phyloP scores from a whole-genome alignment of 53 echinoderm and acorn worm species.

The Echinarachnius parma region DNA sequence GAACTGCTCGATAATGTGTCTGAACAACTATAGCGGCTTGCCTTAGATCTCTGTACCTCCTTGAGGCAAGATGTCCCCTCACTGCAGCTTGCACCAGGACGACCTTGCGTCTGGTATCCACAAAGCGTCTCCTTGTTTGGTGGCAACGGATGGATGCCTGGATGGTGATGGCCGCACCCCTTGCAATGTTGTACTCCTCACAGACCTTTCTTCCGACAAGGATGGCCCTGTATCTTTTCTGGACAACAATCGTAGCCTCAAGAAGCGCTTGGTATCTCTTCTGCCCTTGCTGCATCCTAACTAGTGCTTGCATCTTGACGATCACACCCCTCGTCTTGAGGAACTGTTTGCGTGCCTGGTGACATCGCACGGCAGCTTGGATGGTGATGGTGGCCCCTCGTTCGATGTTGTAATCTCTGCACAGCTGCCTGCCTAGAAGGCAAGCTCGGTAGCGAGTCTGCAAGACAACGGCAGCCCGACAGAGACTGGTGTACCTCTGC shows the following conservation, averaged over 20 bases:
- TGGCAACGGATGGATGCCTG: conserved; percentile 59
- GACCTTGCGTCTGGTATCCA: conserved; percentile 19
- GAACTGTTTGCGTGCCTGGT: conserved; percentile 2
- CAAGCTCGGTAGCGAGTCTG: conserved; percentile 55
- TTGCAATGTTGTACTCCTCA: not conserved
- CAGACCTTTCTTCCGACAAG: not conserved
- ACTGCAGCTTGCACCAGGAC: conserved; percentile 48
- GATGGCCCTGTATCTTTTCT: conserved; percentile 57
- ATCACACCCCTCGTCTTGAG: not conserved
- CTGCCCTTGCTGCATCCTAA: conserved; percentile 45
- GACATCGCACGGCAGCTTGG: conserved; percentile 19
- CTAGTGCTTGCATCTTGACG: conserved; percentile 39
- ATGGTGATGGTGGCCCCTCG: conserved; percentile 39
- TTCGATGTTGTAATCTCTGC: conserved; percentile 35
- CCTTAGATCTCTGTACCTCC: conserved; percentile 14
- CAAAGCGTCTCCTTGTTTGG: conserved; percentile 21
- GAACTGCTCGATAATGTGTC: conserved; percentile 53
- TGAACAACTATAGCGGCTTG: conserved; percentile 62
- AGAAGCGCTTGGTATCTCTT: conserved; percentile 21
- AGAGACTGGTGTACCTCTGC: conserved; percentile 35
- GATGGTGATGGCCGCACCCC: conserved; percentile 54
- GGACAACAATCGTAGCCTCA: conserved; percentile 43
- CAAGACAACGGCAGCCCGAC: conserved; percentile 33
- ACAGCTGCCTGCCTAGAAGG: not conserved
- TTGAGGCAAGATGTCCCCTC: conserved; percentile 26